Conservation (phyloP, 2,888 invertebrate genomes). For the Rhorus exstirpatorius region DNA sequence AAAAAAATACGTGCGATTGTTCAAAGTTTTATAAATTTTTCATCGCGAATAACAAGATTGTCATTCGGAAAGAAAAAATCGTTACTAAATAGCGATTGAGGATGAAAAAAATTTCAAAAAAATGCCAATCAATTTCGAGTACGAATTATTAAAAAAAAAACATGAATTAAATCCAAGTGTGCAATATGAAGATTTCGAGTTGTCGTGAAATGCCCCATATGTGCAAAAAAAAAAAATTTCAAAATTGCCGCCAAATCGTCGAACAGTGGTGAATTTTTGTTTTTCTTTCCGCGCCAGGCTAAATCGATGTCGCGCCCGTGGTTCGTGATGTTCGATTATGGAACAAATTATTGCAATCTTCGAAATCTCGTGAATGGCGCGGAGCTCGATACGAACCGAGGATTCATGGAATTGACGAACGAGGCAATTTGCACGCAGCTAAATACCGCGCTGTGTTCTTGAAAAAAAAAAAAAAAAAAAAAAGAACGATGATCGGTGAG, state of each 20-base stretch:
- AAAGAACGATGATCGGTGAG: too few species aligned
- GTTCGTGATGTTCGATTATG: constrained; percentile 78
- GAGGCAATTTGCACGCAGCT: constrained; percentile 77
- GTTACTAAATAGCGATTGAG: neutral
- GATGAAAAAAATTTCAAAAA: neutral
- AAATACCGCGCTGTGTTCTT: constrained; percentile 73
- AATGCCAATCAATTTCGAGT: neutral
- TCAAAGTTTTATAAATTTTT: too few species aligned
- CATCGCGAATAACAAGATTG: too few species aligned
- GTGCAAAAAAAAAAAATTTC: neutral
- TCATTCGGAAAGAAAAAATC: neutral
- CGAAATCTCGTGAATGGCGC: constrained; percentile 74
- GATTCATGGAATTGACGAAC: constrained; percentile 74
- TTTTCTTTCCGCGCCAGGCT: constrained; percentile 68
- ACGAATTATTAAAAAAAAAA: neutral
- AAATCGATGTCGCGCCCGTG: constrained; percentile 76
- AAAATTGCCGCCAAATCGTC: neutral
- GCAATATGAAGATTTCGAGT: neutral
- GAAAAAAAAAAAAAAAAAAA: too few species aligned
- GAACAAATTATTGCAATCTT: constrained; percentile 79
- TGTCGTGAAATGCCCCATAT: neutral
- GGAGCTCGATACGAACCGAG: constrained; percentile 68
- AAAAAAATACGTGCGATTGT: too few species aligned
- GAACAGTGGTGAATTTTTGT: too few species aligned
- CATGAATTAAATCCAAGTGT: neutral